Evolutionary conservation across 2,797 vertebrate genomes (phyloP).

Genomic region (Protosalanx chinensis): DNA sequence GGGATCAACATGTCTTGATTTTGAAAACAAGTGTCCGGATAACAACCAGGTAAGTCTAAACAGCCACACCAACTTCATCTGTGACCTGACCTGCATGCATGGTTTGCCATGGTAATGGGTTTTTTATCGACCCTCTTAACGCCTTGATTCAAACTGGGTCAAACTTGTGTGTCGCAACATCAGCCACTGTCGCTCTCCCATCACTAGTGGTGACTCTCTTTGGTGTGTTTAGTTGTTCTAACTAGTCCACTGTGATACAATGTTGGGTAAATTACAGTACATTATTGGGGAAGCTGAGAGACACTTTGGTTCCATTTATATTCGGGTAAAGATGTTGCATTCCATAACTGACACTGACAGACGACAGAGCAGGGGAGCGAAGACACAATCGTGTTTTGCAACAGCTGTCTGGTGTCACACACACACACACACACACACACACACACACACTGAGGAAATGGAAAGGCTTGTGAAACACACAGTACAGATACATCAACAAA

Average conservation of each 20-base stretch:
- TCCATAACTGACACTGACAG: conserved; percentile 2
- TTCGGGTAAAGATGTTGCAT: background rate
- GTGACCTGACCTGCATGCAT: too few species aligned
- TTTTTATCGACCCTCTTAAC: background rate
- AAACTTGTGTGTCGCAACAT: background rate
- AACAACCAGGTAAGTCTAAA: too few species aligned
- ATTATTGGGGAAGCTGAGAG: background rate
- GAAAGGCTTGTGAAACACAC: conserved; percentile 7
- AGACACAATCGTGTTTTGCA: conserved; percentile 34
- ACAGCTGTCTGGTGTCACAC: conserved; percentile 21
- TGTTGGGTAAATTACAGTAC: background rate
- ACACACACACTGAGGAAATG: conserved; percentile 8
- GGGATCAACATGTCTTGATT: too few species aligned
- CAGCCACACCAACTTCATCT: too few species aligned
- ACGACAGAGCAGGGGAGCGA: background rate
- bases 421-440: background rate
- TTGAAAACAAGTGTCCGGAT: too few species aligned
- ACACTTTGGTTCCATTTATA: background rate
- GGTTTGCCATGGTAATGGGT: background rate
- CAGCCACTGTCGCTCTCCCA: background rate
- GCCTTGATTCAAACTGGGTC: background rate
- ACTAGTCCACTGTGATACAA: background rate
- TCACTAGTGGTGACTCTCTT: too few species aligned
- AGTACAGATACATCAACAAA: conserved; percentile 4
- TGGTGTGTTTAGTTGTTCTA: background rate